These are phyloP conservation scores for Probosciger aterrimus DNA, from an alignment of 2,113 vertebrate species.

Conservation along the genomic window DNA sequence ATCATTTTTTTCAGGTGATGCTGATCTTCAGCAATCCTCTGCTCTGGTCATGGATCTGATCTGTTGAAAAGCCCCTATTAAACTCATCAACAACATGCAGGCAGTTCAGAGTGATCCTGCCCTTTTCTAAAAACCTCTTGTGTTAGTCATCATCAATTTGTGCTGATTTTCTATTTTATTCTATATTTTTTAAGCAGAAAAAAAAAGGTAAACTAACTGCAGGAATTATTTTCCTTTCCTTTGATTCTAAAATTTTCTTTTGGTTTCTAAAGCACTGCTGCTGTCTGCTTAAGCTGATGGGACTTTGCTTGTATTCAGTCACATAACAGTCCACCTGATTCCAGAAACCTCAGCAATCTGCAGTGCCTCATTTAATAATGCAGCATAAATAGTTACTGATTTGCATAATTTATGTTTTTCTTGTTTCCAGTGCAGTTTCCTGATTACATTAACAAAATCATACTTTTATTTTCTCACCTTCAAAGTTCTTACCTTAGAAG, in stretches of 20 bases:
- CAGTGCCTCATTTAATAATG: slow-evolving; percentile 5
- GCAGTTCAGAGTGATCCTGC: neutral
- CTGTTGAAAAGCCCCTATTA: neutral
- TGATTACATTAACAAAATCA: neutral
- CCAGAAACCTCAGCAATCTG: neutral
- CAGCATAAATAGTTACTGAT: neutral
- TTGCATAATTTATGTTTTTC: slow-evolving; percentile 14
- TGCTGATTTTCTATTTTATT: neutral
- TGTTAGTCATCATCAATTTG: neutral
- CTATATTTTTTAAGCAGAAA: neutral
- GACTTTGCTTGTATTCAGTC: neutral
- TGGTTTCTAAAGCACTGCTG: neutral
- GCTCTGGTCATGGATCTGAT: neutral
- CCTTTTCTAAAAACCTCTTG: neutral
- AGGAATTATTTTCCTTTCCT: neutral
- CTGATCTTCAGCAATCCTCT: neutral
- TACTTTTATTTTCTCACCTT: slow-evolving; percentile 17
- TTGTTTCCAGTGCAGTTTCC: neutral
- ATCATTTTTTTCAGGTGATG: neutral
- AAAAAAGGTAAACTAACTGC: neutral
- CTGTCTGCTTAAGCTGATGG: neutral
- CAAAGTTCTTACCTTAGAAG: neutral
- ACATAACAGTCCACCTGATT: neutral
- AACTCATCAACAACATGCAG: neutral
- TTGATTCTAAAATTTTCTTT: neutral